These are phyloP conservation scores for Raja brachyura DNA, from an alignment of 2,113 vertebrate species.

Conservation along the genomic window DNA sequence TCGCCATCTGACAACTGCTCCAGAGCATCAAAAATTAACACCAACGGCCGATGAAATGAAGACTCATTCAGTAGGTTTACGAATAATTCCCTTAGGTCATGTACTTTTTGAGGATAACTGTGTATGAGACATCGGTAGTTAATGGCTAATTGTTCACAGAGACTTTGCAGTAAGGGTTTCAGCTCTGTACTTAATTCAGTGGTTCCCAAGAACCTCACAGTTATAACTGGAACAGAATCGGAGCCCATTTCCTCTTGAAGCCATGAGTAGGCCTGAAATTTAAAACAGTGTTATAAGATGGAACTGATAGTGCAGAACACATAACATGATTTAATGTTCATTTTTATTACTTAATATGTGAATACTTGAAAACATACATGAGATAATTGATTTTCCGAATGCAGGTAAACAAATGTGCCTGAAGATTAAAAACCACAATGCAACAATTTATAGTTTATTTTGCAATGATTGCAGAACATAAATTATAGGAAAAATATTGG, in stretches of 20 bases:
- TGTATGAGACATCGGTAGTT: conserved; percentile 91
- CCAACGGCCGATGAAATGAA: conserved; percentile 79
- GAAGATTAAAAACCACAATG: not conserved
- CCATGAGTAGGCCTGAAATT: conserved; percentile 85
- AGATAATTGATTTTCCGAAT: not conserved
- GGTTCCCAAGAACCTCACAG: conserved; percentile 86
- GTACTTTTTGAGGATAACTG: conserved; percentile 88
- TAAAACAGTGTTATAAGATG: conserved; percentile 38
- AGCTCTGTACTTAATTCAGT: conserved; percentile 80
- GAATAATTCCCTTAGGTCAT: conserved; percentile 89
- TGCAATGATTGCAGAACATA: not conserved
- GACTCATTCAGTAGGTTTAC: conserved; percentile 89
- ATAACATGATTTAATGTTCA: conserved; percentile 5
- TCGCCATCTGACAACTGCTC: conserved; percentile 87
- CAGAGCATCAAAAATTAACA: conserved; percentile 84
- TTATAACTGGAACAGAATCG: conserved; percentile 85
- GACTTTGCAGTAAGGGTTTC: conserved; percentile 81
- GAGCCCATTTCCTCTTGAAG: conserved; percentile 88
- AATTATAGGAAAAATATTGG: not conserved
- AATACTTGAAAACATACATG: not conserved
- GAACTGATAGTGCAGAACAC: not conserved
- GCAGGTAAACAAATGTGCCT: not conserved
- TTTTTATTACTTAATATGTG: not conserved
- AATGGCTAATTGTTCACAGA: conserved; percentile 89
- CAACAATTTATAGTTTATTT: not conserved